phyloP scores from a whole-genome alignment of 2,113 vertebrate species.

The Sturnira hondurensis region DNA sequence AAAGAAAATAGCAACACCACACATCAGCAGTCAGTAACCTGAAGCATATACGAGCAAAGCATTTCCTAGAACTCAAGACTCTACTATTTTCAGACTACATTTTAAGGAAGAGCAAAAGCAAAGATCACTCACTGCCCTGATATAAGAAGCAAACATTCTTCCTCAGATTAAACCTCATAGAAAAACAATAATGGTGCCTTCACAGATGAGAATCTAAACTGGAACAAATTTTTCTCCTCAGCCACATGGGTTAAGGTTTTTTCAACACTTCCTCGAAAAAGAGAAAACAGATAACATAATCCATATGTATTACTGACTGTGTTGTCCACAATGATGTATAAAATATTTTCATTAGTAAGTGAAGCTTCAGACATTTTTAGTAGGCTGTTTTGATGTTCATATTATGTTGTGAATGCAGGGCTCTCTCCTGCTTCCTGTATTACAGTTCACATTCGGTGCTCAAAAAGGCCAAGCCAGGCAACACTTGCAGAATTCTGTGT shows the following conservation, averaged over 20 bases:
- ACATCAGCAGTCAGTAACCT: not conserved
- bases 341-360: slow-evolving; percentile 24
- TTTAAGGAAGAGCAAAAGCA: not conserved
- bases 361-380: not conserved
- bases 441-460: not conserved
- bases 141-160: not conserved
- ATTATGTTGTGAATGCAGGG: not conserved
- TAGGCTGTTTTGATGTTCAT: not conserved
- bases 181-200: not conserved
- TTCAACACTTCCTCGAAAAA: slow-evolving; percentile 17
- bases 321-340: not conserved
- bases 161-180: not conserved
- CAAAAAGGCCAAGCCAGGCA: not conserved
- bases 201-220: not conserved
- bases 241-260: not conserved
- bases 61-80: not conserved
- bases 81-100: not conserved
- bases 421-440: not conserved
- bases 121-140: not conserved
- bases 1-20: not conserved
- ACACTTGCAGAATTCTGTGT: not conserved
- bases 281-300: not conserved
- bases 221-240: not conserved
- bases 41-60: not conserved
- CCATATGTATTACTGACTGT: not conserved